Evolutionary conservation across 35 echinoderm and acorn worm genomes (phyloP).

Genomic region (Lytechinus pictus): DNA sequence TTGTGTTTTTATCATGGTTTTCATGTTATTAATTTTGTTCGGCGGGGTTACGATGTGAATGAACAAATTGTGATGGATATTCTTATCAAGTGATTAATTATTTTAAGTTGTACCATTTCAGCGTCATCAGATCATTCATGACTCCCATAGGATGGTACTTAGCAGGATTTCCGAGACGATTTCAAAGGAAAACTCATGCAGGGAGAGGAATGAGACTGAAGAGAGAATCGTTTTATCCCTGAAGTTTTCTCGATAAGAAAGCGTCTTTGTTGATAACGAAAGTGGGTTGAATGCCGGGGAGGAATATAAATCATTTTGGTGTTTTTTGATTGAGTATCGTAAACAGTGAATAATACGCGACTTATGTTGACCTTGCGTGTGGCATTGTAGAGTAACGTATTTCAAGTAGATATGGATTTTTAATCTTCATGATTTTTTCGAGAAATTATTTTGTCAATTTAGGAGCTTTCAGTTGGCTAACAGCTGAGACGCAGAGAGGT

Average conservation of each 20-base stretch:
- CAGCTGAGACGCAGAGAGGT: background rate
- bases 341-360: background rate
- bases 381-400: background rate
- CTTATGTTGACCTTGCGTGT: background rate
- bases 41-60: background rate
- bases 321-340: background rate
- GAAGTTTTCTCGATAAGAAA: background rate
- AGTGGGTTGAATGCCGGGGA: background rate
- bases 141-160: background rate
- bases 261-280: slow-evolving; percentile 39
- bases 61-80: background rate
- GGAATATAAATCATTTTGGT: background rate
- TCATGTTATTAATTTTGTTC: background rate
- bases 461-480: background rate
- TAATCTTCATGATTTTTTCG: background rate
- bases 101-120: background rate
- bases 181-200: background rate
- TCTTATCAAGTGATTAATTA: background rate
- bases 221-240: background rate
- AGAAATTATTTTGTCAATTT: background rate
- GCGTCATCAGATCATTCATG: background rate
- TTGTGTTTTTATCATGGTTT: background rate
- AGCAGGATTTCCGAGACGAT: background rate
- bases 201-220: background rate
- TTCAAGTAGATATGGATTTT: background rate